These are phyloP conservation scores for Drosophila maculinotata DNA, from an alignment of 2,888 invertebrate genomes.

Conservation along the genomic window DNA sequence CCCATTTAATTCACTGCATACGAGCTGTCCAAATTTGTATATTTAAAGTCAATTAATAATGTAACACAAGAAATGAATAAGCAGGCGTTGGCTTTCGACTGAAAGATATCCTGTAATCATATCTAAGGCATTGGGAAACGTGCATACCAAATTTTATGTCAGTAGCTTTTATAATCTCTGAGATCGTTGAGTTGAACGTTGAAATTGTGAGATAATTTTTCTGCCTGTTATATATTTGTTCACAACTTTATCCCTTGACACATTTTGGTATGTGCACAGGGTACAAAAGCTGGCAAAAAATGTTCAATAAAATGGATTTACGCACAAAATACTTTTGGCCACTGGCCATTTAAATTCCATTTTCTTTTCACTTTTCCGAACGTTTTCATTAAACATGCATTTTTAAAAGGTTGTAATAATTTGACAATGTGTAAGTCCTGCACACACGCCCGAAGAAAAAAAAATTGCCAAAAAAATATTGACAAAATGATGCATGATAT, in stretches of 20 bases:
- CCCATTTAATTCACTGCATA: background rate
- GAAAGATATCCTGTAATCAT: background rate
- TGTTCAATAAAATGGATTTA: conserved; percentile 31
- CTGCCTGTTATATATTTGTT: no score
- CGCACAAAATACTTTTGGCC: conserved; percentile 15
- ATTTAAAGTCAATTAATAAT: conserved; percentile 4
- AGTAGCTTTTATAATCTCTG: no score
- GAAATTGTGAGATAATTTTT: background rate
- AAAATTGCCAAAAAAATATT: conserved; percentile 31
- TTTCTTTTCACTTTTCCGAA: conserved; percentile 8
- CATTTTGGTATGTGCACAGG: background rate
- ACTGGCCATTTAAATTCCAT: conserved; percentile 25
- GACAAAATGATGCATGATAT: conserved; percentile 23
- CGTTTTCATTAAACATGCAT: conserved; percentile 36
- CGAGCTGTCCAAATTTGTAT: no score
- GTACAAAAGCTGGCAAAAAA: background rate
- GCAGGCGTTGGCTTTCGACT: background rate
- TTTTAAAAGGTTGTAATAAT: conserved; percentile 55
- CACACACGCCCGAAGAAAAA: conserved; percentile 1
- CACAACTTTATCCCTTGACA: background rate
- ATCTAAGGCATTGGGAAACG: background rate
- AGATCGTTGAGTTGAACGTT: no score
- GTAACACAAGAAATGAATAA: background rate
- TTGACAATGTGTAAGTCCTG: conserved; percentile 41
- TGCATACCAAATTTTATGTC: no score